These are phyloP conservation scores for Carettochelys insculpta DNA, from an alignment of 2,113 vertebrate species.

Conservation along the genomic window DNA sequence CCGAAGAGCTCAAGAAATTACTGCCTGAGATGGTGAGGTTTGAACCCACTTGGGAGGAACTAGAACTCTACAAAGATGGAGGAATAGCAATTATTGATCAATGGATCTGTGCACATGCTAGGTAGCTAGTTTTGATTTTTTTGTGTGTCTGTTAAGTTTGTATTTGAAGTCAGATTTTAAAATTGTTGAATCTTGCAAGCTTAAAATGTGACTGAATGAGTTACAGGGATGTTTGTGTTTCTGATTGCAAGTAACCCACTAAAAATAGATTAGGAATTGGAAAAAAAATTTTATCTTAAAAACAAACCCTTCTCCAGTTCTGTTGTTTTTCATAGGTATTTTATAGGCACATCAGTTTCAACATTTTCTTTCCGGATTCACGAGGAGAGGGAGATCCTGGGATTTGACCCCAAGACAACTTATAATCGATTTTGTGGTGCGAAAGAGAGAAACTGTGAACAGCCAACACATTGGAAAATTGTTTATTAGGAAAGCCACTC, in stretches of 20 bases:
- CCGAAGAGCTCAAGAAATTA: conserved; percentile 80
- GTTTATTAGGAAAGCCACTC: conserved; percentile 78
- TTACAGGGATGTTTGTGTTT: neutral
- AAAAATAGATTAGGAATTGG: neutral
- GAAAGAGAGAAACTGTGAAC: conserved; percentile 88
- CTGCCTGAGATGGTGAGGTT: conserved; percentile 91
- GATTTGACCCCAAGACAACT: conserved; percentile 92
- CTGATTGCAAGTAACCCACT: neutral
- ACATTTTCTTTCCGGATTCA: conserved; percentile 99
- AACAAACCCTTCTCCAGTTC: neutral
- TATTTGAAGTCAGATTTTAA: neutral
- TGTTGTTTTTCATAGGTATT: conserved; percentile 79
- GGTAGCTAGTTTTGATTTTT: conserved; percentile 71
- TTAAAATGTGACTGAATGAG: neutral
- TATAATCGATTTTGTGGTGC: conserved; percentile 97
- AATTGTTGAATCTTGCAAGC: neutral
- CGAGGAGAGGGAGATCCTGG: conserved; percentile 94
- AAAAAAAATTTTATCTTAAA: neutral
- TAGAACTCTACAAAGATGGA: conserved; percentile 91
- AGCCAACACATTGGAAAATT: conserved; percentile 97
- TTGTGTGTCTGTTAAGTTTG: neutral
- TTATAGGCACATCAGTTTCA: conserved; percentile 95
- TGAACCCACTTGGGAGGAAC: conserved; percentile 85
- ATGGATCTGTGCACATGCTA: conserved; percentile 95
- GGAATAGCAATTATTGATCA: conserved; percentile 96